These are phyloP conservation scores for Drosophila nannoptera DNA, from an alignment of 1,140 invertebrate genomes.

Conservation along the genomic window DNA sequence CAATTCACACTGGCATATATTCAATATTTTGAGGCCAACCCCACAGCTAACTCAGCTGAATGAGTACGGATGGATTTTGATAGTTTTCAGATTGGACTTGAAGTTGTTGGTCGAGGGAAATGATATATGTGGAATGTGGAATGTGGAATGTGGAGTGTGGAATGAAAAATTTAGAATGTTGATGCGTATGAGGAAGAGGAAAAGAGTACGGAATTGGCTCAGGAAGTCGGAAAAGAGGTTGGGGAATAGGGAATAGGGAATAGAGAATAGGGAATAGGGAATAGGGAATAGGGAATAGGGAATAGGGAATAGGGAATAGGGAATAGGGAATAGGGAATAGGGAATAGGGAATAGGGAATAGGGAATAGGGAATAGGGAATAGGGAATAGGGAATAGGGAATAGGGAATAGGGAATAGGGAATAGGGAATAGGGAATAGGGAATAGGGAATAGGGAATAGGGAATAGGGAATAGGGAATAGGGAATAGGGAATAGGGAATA, in stretches of 20 bases:
- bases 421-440: background rate
- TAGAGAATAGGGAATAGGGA: background rate
- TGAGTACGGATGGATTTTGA: no score
- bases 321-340: background rate
- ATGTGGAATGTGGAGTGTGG: background rate
- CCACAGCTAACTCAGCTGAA: no score
- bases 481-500: background rate
- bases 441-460: background rate
- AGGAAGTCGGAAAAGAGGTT: no score
- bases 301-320: background rate
- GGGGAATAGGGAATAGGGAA: background rate
- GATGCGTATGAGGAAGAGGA: background rate
- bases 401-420: background rate
- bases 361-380: background rate
- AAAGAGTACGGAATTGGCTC: background rate
- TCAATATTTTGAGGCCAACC: background rate
- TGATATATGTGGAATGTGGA: background rate
- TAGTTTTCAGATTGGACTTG: no score
- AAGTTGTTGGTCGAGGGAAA: no score
- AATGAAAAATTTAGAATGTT: background rate
- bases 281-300: background rate
- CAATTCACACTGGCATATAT: background rate
- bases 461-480: background rate
- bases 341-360: background rate
- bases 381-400: background rate